A percentile compares a stretch with the other conserved stretches of the same genome.
phyloP scores from a whole-genome alignment of 2,888 invertebrate genomes.

The Leucophenga montana region DNA sequence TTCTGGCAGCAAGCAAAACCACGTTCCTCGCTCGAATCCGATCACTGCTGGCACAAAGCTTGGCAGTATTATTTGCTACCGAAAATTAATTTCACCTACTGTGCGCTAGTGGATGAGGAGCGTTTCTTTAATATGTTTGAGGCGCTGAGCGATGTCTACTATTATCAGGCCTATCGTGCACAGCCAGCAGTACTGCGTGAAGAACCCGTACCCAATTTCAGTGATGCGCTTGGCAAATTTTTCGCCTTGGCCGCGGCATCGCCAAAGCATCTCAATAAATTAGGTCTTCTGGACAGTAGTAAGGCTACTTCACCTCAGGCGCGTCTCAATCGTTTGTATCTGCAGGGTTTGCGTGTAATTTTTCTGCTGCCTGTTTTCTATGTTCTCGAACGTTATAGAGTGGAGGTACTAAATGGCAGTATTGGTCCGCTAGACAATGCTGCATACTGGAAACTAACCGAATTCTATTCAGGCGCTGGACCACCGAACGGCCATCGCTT shows the following conservation, averaged over 20 bases:
- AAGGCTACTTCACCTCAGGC: conserved; percentile 77
- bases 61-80: conserved; percentile 87
- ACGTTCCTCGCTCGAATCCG: conserved; percentile 73
- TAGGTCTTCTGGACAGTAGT: conserved; percentile 77
- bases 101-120: conserved; percentile 63
- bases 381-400: conserved; percentile 80
- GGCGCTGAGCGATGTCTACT: conserved; percentile 62
- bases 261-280: conserved; percentile 80
- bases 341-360: conserved; percentile 78
- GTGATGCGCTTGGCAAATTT: conserved; percentile 82
- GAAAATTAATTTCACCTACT: conserved; percentile 77
- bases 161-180: conserved; percentile 76
- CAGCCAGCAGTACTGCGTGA: conserved; percentile 81
- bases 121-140: conserved; percentile 70
- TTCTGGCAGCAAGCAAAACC: no score
- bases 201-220: conserved; percentile 84
- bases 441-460: conserved; percentile 79
- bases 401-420: conserved; percentile 78
- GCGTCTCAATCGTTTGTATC: conserved; percentile 78
- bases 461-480: conserved; percentile 77
- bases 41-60: conserved; percentile 89
- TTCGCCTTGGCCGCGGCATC: conserved; percentile 80
- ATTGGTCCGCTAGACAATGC: conserved; percentile 77
- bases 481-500: conserved; percentile 77
- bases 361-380: conserved; percentile 82